Evolutionary conservation across 2,888 invertebrate species (phyloP).

Genomic region (Lasioglossum malachurum): DNA sequence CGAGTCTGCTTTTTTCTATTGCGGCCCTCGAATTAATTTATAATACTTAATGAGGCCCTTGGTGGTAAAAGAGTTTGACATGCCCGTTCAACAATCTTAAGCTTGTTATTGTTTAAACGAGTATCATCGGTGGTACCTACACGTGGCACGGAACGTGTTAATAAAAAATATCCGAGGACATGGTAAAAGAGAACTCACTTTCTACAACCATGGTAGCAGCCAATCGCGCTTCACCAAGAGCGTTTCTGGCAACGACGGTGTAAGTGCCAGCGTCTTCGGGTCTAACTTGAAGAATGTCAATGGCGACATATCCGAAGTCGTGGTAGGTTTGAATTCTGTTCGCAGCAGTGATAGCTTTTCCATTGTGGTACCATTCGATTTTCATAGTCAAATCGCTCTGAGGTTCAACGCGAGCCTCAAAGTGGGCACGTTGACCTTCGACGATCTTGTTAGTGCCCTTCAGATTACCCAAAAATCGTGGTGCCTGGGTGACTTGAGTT

Average conservation of each 20-base stretch:
- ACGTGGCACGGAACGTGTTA: not conserved
- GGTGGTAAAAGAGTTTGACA: too few relatives aligned
- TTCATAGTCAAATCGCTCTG: slow-evolving; percentile 96
- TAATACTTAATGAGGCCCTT: too few relatives aligned
- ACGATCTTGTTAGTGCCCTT: slow-evolving; percentile 97
- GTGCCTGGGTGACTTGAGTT: slow-evolving; percentile 91
- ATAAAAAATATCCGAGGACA: not conserved
- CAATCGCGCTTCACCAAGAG: slow-evolving; percentile 94
- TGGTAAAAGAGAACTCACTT: slow-evolving; percentile 88
- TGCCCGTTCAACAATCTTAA: too few relatives aligned
- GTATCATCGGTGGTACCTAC: too few relatives aligned
- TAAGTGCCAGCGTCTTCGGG: slow-evolving; percentile 97
- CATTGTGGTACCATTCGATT: slow-evolving; percentile 99
- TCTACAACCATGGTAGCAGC: slow-evolving; percentile 94
- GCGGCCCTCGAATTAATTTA: too few relatives aligned
- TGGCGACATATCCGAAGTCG: slow-evolving; percentile 98
- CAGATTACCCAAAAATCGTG: slow-evolving; percentile 94
- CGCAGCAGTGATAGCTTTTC: slow-evolving; percentile 94
- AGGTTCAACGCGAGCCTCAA: slow-evolving; percentile 97
- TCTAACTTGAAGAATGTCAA: slow-evolving; percentile 97
- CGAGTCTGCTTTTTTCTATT: too few relatives aligned
- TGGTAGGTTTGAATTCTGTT: slow-evolving; percentile 97
- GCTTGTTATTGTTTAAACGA: too few relatives aligned
- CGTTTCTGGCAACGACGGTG: slow-evolving; percentile 96
- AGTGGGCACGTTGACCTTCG: slow-evolving; percentile 97